Base-by-base conservation (phyloP, 2,888 invertebrate genomes). In the Dromius quadrimaculatus region DNA sequence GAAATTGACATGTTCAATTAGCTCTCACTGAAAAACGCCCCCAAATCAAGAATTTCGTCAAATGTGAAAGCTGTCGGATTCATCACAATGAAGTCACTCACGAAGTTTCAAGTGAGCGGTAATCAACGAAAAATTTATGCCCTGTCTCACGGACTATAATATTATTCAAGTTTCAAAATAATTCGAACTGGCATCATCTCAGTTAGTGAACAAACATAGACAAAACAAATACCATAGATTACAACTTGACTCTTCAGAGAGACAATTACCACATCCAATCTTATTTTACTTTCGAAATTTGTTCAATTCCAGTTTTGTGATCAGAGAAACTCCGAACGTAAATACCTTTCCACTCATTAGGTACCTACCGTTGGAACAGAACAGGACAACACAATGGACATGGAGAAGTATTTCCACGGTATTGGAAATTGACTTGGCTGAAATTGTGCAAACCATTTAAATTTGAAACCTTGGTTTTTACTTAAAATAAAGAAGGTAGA, bases 261-360 rank as follows among this genome's bases (percentile, higher is more conserved):
- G 50, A 54, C 50, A 54, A 54, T 54, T 54, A 54, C 28, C 13
- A 54, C 50, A 3, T 28, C 15, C 19, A 43, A 43, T 43, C 13
- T 54, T 8, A n/a, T 9, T 11, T n/a, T 36, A 36, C 1, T 9
- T 2, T 41, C 50, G 28, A 23, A 54, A 54, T 54, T 15, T 4
- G 50, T 54, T 15, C 28, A 32, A 28, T 54, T 54, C 8, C 50
- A 54, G 13, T 28, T 28, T 23, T 54, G 28, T 54, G 50, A 54
- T 54, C 50, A 15, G 50, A 13, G 28, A 54, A 54, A 54, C 50
- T 54, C 23, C 23, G 28, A 54, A 54, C 28, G 50, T 54, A 54
- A 54, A 54, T 54, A 54, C 28, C 50, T 28, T 28, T 20, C 47
- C 13, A 8, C 13, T 28, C 50, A 54, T 54, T 54, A 54, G 50